phyloP scores from a whole-genome alignment of 1,140 invertebrate genomes.

The Drosophila kepulauana region DNA sequence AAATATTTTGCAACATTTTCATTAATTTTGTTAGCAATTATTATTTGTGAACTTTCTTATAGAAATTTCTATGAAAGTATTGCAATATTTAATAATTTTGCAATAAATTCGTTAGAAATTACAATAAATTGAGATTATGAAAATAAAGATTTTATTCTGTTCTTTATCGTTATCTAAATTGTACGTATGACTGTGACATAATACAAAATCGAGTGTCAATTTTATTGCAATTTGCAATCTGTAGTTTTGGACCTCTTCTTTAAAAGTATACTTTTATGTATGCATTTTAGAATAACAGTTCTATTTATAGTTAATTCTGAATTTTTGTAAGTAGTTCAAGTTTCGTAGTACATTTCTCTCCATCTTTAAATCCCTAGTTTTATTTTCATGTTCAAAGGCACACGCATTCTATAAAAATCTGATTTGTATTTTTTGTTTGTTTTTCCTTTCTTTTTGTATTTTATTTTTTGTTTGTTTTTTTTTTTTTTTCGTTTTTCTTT shows the following conservation, averaged over 20 bases:
- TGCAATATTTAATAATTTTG: slow-evolving; percentile 23
- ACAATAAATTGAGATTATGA: slow-evolving; percentile 1
- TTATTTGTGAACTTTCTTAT: neutral
- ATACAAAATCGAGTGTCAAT: slow-evolving; percentile 42
- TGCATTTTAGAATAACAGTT: slow-evolving; percentile 47
- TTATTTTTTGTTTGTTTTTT: slow-evolving; percentile 29
- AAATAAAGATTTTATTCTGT: neutral
- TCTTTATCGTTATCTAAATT: neutral
- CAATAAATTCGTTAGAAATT: slow-evolving; percentile 14
- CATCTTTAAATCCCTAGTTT: slow-evolving; percentile 71
- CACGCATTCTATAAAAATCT: slow-evolving; percentile 79
- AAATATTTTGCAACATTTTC: neutral
- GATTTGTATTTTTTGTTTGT: slow-evolving; percentile 50
- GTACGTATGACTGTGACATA: slow-evolving; percentile 35
- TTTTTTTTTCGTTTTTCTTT: slow-evolving; percentile 27
- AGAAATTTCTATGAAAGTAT: slow-evolving; percentile 18
- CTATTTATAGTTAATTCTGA: slow-evolving; percentile 24
- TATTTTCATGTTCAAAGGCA: slow-evolving; percentile 70
- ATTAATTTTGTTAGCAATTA: neutral
- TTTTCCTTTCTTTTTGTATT: slow-evolving; percentile 35
- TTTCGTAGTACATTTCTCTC: slow-evolving; percentile 54
- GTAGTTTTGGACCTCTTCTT: slow-evolving; percentile 52
- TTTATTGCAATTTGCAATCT: slow-evolving; percentile 15
- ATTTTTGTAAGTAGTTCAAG: slow-evolving; percentile 37
- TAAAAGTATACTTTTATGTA: slow-evolving; percentile 16